Conservation (phyloP, 1,140 invertebrate species). For the Drosophila simulans region DNA sequence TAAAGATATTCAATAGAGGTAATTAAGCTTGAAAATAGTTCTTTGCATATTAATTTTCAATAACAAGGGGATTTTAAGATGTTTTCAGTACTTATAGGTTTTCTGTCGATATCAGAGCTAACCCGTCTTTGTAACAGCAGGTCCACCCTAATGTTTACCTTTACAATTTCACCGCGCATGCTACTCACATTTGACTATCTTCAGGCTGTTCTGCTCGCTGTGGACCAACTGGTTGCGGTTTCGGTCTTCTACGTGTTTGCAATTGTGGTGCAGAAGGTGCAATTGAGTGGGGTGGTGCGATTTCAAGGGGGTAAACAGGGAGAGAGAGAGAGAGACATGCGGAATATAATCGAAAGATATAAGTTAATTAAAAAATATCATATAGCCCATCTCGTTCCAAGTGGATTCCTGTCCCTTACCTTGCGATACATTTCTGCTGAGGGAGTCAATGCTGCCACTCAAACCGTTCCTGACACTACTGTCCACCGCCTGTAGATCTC, state of each 20-base stretch:
- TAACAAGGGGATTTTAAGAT: not conserved
- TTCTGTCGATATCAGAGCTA: too few relatives aligned
- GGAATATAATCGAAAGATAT: constrained; percentile 38
- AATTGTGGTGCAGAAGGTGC: constrained; percentile 56
- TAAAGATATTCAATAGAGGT: too few relatives aligned
- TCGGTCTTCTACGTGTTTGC: constrained; percentile 62
- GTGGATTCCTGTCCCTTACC: constrained; percentile 45
- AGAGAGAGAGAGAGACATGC: constrained; percentile 26
- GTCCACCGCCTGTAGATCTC: constrained; percentile 73
- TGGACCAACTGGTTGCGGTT: constrained; percentile 48
- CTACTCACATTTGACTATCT: constrained; percentile 79
- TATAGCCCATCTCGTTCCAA: not conserved
- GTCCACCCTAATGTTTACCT: constrained; percentile 6
- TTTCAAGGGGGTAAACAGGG: constrained; percentile 3
- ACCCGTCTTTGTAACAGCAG: not conserved
- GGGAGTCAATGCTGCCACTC: constrained; percentile 79
- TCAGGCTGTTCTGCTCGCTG: constrained; percentile 58
- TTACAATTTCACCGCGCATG: constrained; percentile 7
- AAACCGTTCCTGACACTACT: constrained; percentile 61
- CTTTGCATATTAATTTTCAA: too few relatives aligned
- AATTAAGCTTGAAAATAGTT: too few relatives aligned
- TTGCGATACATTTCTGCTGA: constrained; percentile 83
- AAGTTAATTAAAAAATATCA: not conserved
- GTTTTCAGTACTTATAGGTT: too few relatives aligned
- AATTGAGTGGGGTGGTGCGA: constrained; percentile 52